These are phyloP conservation scores for Picus viridis DNA, from an alignment of 2,797 vertebrate species.

Conservation along the genomic window DNA sequence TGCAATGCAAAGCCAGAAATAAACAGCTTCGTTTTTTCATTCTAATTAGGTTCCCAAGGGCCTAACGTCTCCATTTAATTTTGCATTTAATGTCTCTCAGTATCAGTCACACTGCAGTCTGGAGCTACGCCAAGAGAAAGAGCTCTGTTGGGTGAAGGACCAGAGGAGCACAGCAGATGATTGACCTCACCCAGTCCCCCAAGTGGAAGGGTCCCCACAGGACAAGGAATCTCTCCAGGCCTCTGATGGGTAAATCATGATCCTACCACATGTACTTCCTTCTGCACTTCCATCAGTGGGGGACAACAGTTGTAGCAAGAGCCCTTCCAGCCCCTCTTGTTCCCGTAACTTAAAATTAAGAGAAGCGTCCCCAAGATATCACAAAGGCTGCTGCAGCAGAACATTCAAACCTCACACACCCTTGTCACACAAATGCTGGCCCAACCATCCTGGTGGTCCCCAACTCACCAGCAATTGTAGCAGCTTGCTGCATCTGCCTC, in stretches of 20 bases:
- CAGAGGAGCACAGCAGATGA: not conserved
- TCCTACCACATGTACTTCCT: not conserved
- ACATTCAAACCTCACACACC: not conserved
- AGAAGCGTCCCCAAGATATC: not conserved
- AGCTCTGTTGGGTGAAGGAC: not conserved
- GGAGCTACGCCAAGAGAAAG: not conserved
- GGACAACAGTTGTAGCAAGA: not conserved
- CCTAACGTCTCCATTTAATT: not conserved
- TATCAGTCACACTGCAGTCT: not conserved
- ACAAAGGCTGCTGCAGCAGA: not conserved
- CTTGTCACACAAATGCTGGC: not conserved
- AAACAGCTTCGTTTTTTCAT: not conserved
- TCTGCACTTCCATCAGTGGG: not conserved
- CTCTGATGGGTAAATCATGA: fast-evolving
- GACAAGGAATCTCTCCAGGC: not conserved
- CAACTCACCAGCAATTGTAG: not conserved
- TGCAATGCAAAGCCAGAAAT: not conserved
- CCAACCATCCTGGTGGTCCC: not conserved
- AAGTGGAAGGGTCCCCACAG: no score
- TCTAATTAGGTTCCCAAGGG: not conserved
- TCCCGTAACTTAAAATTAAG: not conserved
- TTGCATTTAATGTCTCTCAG: not conserved
- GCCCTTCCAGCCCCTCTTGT: not conserved
- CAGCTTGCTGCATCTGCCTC: not conserved
- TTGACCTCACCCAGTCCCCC: no score